phyloP scores from a whole-genome alignment of 2,888 invertebrate genomes.

The Habroteleia sp. region DNA sequence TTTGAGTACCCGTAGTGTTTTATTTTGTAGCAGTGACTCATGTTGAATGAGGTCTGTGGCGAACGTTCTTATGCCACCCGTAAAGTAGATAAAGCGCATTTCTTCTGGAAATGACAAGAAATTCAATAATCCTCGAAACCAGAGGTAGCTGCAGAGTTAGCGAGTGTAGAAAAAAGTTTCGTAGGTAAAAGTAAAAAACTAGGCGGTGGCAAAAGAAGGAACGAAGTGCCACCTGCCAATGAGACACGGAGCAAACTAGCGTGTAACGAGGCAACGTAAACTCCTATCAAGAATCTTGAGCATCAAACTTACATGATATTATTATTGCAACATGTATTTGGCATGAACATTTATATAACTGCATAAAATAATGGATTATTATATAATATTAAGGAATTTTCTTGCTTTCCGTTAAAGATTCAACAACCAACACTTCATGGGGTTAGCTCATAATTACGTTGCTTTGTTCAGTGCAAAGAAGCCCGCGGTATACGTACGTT shows the following conservation, averaged over 20 bases:
- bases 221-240: constrained; percentile 45
- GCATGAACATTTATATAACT: no score
- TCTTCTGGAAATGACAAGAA: constrained; percentile 80
- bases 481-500: no score
- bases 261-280: constrained; percentile 31
- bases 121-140: constrained; percentile 78
- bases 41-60: constrained; percentile 54
- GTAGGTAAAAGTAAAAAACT: constrained; percentile 46
- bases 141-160: constrained; percentile 34
- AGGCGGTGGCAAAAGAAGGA: no score
- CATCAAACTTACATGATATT: no score
- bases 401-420: no score
- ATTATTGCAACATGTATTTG: no score
- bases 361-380: no score
- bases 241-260: constrained; percentile 34
- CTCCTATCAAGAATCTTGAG: constrained; percentile 29
- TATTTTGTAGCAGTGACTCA: constrained; percentile 56
- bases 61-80: constrained; percentile 54
- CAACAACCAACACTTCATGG: no score
- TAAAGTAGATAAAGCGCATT: constrained; percentile 77
- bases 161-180: constrained; percentile 33
- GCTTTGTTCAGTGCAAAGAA: no score
- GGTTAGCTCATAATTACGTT: no score
- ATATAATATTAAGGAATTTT: no score
- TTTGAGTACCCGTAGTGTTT: constrained; percentile 40